Evolutionary conservation across 2,113 vertebrate genomes (phyloP), one percentile per base, ranked within the genome.

Genomic region (Micromys minutus): DNA sequence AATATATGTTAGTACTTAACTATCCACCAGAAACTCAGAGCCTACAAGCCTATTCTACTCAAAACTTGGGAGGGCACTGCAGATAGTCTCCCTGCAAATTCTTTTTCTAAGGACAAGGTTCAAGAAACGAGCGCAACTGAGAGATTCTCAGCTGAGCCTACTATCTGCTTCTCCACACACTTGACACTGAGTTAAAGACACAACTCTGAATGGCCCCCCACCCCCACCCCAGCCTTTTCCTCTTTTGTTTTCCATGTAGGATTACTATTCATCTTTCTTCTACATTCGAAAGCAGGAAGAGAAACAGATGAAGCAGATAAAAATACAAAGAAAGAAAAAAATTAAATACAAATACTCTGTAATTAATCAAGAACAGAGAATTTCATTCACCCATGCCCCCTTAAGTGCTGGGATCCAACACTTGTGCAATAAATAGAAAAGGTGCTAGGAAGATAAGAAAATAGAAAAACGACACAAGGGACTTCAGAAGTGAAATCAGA

Each of bases 241-340:
- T 65, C 42, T 42, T 42, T 59, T 63, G 63, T 69, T 50, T 36
- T 9, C 47, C 45, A 85, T 55, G 55, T 88, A 22, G 76, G 22
- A 26, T 69, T 55, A 85, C 1, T 45, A 75, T 85, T 59, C 91
- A 42, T 61, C 24, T 26, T 61, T 42, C 61, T 42, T n/a, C 61
- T 50, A 91, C 29, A 87, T 31, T 74, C 69, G 91, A 90, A 91
- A n/a, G 16, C 26, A 93, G 31, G 76, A 42, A 94, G n/a, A 89
- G 47, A 95, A 94, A 87, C 50, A 95, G 24, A 95, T 72, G 79
- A 92, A 80, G 65, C 2, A 71, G n/a, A 91, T 76, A 95, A 96
- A 95, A 91, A 90, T 52, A 87, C 74, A 95, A 87, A 92, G 31
- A 65, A 55, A 22, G 88, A 85, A 45, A 84, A 83, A 92, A 95